Evolutionary conservation across 2,797 vertebrate species (phyloP).

Genomic region (Taenioides sp.): DNA sequence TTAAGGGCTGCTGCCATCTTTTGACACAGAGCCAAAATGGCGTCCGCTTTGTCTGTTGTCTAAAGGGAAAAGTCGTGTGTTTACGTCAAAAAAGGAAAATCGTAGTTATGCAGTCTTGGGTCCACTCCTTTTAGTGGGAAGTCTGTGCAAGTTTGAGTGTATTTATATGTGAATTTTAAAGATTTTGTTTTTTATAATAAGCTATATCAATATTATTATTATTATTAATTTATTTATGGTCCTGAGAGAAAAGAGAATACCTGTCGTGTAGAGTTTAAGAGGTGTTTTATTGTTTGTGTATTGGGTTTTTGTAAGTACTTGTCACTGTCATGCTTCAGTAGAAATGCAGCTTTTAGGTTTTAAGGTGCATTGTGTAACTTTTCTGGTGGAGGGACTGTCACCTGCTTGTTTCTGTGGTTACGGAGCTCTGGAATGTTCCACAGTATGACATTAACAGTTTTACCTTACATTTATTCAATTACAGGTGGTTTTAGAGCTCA

Average conservation of each 20-base stretch:
- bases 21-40: conserved; percentile 44
- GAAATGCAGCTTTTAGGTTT: conserved; percentile 24
- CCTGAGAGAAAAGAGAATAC: conserved; percentile 47
- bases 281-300: conserved; percentile 38
- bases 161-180: conserved; percentile 75
- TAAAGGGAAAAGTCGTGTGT: conserved; percentile 56
- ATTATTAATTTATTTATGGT: conserved; percentile 73
- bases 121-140: conserved; percentile 31
- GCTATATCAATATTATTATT: conserved; percentile 72
- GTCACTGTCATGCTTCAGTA: conserved; percentile 28
- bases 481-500: no score
- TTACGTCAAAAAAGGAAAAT: conserved; percentile 37
- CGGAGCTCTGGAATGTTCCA: no score
- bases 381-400: no score
- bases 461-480: no score
- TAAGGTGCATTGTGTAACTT: no score
- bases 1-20: conserved; percentile 61
- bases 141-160: conserved; percentile 47
- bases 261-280: conserved; percentile 20
- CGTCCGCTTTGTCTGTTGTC: conserved; percentile 40
- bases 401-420: no score
- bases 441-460: no score
- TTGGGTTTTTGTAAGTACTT: conserved; percentile 26
- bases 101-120: conserved; percentile 12
- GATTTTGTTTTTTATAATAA: conserved; percentile 70